These are phyloP conservation scores for Druon quercuslanigerum DNA, from an alignment of 1,140 invertebrate genomes.

Conservation along the genomic window DNA sequence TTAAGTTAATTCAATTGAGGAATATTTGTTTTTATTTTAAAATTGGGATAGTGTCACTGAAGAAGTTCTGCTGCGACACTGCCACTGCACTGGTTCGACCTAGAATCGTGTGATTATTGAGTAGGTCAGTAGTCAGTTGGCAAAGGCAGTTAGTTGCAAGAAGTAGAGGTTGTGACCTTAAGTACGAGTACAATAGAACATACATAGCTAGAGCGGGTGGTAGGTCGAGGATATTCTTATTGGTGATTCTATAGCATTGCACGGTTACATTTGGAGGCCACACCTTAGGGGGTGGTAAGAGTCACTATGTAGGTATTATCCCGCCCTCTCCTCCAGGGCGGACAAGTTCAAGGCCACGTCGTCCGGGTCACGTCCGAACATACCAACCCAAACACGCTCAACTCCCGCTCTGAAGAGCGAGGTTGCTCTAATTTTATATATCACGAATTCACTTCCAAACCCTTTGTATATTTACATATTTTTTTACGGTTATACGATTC, in stretches of 20 bases:
- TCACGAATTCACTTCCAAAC: background rate
- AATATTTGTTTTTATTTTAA: too few species aligned
- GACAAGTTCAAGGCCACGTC: conserved; percentile 67
- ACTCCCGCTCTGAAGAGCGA: conserved; percentile 42
- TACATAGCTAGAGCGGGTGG: conserved; percentile 31
- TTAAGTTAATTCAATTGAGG: too few species aligned
- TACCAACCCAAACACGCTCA: conserved; percentile 63
- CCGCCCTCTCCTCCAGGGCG: conserved; percentile 1
- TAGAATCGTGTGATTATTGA: conserved; percentile 39
- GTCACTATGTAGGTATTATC: conserved; percentile 4
- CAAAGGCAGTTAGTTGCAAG: conserved; percentile 27
- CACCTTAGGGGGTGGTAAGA: conserved; percentile 1
- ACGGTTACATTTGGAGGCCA: background rate
- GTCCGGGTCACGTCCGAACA: conserved; percentile 65
- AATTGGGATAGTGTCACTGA: background rate
- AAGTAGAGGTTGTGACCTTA: conserved; percentile 48
- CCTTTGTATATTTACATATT: background rate
- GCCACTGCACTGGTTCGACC: background rate
- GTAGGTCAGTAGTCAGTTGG: conserved; percentile 57
- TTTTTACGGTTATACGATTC: background rate
- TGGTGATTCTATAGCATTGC: conserved; percentile 23
- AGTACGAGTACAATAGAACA: background rate
- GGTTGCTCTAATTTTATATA: background rate
- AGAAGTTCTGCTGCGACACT: background rate
- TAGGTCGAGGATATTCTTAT: conserved; percentile 45